Conservation (phyloP, 2,797 vertebrate species). For the Tarsius wallacei region DNA sequence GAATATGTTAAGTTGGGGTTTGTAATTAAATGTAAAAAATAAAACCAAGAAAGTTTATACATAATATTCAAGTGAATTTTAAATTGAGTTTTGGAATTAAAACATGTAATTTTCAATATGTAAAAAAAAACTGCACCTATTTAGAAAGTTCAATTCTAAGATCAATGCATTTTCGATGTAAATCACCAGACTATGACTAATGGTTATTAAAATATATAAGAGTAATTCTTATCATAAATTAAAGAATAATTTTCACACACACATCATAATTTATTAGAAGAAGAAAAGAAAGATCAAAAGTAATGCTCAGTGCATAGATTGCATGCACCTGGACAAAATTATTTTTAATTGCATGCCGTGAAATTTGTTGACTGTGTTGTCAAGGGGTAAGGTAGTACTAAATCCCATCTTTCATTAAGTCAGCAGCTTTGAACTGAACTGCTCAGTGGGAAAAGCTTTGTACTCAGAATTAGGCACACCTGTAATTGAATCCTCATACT, state of each 20-base stretch:
- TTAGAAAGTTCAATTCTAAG: conserved; percentile 5
- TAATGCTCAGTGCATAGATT: neutral
- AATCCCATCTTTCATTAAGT: conserved; percentile 43
- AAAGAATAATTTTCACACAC: neutral
- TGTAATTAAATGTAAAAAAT: conserved; percentile 46
- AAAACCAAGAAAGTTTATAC: neutral
- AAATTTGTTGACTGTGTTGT: conserved; percentile 62
- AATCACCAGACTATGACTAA: neutral
- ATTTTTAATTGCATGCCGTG: conserved; percentile 59
- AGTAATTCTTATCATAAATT: neutral
- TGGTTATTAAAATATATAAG: neutral
- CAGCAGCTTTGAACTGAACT: neutral
- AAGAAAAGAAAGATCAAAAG: neutral
- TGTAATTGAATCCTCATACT: neutral
- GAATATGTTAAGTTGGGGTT: neutral
- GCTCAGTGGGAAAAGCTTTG: neutral
- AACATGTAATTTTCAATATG: neutral
- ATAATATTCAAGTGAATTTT: conserved; percentile 11
- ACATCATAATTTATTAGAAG: neutral
- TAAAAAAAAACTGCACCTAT: neutral
- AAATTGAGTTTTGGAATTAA: conserved; percentile 26
- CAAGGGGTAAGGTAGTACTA: neutral
- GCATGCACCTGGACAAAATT: conserved; percentile 8
- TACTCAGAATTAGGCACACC: neutral
- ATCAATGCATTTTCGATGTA: neutral